These are phyloP conservation scores for Pterophyllum scalare DNA, from an alignment of 2,113 vertebrate species.

Conservation along the genomic window DNA sequence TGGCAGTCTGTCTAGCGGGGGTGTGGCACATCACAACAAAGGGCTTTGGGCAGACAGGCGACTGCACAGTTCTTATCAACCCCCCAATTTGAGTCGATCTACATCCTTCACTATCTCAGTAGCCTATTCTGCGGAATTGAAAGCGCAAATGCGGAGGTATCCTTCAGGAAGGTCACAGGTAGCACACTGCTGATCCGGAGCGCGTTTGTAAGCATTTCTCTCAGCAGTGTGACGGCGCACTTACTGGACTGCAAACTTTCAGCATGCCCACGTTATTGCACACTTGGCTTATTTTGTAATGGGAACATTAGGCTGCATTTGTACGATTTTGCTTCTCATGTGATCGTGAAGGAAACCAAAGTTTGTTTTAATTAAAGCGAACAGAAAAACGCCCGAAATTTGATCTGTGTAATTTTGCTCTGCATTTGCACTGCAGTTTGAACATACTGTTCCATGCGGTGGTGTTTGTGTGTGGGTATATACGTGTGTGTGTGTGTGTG, in stretches of 20 bases:
- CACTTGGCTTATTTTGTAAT: background rate
- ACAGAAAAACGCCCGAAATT: background rate
- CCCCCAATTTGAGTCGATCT: constrained; percentile 69
- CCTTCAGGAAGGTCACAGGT: constrained; percentile 34
- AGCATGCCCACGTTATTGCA: constrained; percentile 22
- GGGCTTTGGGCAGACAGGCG: constrained; percentile 78
- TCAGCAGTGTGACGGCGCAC: constrained; percentile 24
- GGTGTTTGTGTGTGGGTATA: background rate
- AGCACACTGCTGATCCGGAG: constrained; percentile 17
- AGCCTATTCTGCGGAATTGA: constrained; percentile 55
- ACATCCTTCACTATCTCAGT: constrained; percentile 22
- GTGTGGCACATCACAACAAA: constrained; percentile 88
- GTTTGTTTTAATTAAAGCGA: background rate
- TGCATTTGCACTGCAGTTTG: constrained; percentile 40
- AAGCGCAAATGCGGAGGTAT: constrained; percentile 34
- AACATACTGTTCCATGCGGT: constrained; percentile 45
- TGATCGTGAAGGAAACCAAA: background rate
- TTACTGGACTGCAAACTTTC: constrained; percentile 50
- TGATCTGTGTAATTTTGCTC: constrained; percentile 11
- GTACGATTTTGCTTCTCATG: background rate
- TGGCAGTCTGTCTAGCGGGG: constrained; percentile 85
- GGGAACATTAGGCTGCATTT: background rate
- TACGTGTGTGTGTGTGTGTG: background rate
- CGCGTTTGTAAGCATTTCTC: background rate
- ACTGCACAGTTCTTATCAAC: constrained; percentile 73